phyloP scores from a whole-genome alignment of 2,797 vertebrate genomes.

The Leuciscus waleckii region DNA sequence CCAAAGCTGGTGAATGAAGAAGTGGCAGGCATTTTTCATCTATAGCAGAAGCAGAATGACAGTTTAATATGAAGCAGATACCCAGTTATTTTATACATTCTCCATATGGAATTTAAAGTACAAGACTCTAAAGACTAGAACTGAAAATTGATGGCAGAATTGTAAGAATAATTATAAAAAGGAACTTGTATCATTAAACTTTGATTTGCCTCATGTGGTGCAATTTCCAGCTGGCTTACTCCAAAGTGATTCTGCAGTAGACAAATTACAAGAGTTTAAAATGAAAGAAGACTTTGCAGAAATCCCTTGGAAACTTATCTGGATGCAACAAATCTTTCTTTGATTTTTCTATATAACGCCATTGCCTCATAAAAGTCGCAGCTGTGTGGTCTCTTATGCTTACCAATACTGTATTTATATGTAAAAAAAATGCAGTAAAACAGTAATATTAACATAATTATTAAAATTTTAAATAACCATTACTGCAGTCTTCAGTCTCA shows the following conservation, averaged over 20 bases:
- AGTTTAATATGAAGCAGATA: conserved; percentile 55
- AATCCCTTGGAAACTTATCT: neutral
- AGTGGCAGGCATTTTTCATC: conserved; percentile 58
- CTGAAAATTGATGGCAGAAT: conserved; percentile 51
- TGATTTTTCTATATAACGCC: neutral
- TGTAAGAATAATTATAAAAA: conserved; percentile 29
- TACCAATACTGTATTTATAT: neutral
- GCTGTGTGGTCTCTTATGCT: neutral
- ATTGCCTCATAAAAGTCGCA: conserved; percentile 1
- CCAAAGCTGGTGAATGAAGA: conserved; percentile 55
- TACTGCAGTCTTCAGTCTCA: neutral
- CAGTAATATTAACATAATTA: neutral
- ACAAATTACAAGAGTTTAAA: conserved; percentile 21
- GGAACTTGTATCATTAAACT: neutral
- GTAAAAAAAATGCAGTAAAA: neutral
- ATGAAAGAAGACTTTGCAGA: neutral
- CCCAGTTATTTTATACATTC: conserved; percentile 58
- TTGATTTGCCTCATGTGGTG: conserved; percentile 37
- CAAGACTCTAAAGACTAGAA: conserved; percentile 43
- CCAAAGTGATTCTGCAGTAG: neutral
- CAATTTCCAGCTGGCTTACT: conserved; percentile 19
- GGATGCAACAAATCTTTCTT: neutral
- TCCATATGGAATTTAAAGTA: conserved; percentile 51
- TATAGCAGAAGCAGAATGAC: conserved; percentile 56
- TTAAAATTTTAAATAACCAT: neutral